Conservation (phyloP, 2,888 invertebrate genomes). For the Euplexia lucipara region DNA sequence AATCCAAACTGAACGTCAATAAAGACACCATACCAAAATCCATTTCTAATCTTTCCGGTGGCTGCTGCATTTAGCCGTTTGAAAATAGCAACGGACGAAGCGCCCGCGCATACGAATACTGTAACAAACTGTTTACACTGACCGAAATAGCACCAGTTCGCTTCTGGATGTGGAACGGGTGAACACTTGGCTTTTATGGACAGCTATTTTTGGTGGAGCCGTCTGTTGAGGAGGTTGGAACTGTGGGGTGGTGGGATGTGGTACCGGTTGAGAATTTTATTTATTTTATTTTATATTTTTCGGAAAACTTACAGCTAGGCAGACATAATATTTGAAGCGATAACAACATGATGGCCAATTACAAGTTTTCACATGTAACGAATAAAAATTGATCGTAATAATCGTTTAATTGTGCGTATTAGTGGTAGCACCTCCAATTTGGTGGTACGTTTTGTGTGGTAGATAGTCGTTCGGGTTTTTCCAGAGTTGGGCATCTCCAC, state of each 20-base stretch:
- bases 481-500: too few relatives aligned
- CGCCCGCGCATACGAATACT: conserved; percentile 74
- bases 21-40: conserved; percentile 65
- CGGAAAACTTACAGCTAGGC: too few relatives aligned
- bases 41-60: conserved; percentile 80
- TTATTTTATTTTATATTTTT: too few relatives aligned
- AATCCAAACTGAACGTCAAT: conserved; percentile 52
- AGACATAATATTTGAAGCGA: too few relatives aligned
- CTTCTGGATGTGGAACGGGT: conserved; percentile 82
- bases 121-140: conserved; percentile 79
- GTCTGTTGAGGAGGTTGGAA: conserved; percentile 43
- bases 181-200: conserved; percentile 81
- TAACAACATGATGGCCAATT: too few relatives aligned
- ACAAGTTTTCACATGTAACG: too few relatives aligned
- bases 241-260: conserved; percentile 43
- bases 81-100: conserved; percentile 82
- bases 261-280: conserved; percentile 10
- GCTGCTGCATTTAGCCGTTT: conserved; percentile 82
- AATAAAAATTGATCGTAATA: too few relatives aligned
- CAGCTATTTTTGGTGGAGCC: conserved; percentile 73
- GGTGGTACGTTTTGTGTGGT: too few relatives aligned
- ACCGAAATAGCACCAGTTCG: conserved; percentile 79
- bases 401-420: too few relatives aligned
- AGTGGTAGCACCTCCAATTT: too few relatives aligned
- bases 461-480: too few relatives aligned